A percentile compares a stretch with the other conserved stretches of the same genome.
phyloP scores from a whole-genome alignment of 2,113 vertebrate species.

The mouse (Mus musculus) region GRCm39 chr4:88186001-88186500 shows the following conservation, averaged over 20 bases:
- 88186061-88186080: not conserved
- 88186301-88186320: constrained; percentile 2
- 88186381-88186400: not conserved
- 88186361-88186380: not conserved
- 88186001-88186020: not conserved
- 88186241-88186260: not conserved
- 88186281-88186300: constrained; percentile 2
- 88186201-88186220: not conserved
- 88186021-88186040: not conserved
- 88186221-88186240: not conserved
- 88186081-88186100: not conserved
- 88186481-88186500: not conserved
- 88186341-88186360: not conserved
- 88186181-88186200: too few relatives aligned
- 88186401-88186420: not conserved
- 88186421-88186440: constrained; percentile 21
- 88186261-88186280: not conserved
- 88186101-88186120: not conserved
- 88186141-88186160: not conserved
- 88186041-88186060: not conserved
- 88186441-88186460: not conserved
- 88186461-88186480: not conserved
- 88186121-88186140: not conserved
- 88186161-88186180: not conserved
- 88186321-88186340: not conserved